These are phyloP conservation scores for Gryllus bimaculatus DNA, from an alignment of 1,140 invertebrate species.

Conservation along the genomic window DNA sequence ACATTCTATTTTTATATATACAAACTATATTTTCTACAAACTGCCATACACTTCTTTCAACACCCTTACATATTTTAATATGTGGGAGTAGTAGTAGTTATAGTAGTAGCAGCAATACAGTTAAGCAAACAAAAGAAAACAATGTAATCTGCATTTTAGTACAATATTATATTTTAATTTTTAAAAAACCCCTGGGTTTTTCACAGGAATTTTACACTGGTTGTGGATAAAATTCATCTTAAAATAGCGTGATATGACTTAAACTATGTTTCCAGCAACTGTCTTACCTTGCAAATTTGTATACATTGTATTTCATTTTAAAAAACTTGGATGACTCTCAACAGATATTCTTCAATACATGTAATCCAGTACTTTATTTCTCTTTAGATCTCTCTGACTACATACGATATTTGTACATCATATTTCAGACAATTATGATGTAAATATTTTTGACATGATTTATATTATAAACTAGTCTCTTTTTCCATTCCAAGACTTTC, in stretches of 20 bases:
- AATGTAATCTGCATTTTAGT: slow-evolving; percentile 14
- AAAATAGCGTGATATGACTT: slow-evolving; percentile 19
- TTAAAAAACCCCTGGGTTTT: slow-evolving; percentile 14
- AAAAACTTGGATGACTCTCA: neutral
- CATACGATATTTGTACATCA: neutral
- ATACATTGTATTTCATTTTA: neutral
- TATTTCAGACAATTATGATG: neutral
- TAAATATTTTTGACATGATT: too few species aligned
- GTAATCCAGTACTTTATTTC: neutral
- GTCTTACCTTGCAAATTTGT: slow-evolving; percentile 12
- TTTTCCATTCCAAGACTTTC: too few species aligned
- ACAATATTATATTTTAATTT: slow-evolving; percentile 14
- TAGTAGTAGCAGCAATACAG: slow-evolving; percentile 9
- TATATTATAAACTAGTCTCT: too few species aligned
- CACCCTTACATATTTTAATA: slow-evolving; percentile 19
- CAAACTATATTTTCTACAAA: slow-evolving; percentile 20
- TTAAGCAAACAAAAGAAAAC: slow-evolving; percentile 17
- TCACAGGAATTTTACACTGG: slow-evolving; percentile 16
- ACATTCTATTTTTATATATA: slow-evolving; percentile 17
- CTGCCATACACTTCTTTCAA: slow-evolving; percentile 16
- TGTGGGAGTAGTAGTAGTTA: slow-evolving; percentile 8
- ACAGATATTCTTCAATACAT: neutral
- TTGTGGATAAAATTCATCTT: slow-evolving; percentile 17
- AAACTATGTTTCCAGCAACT: slow-evolving; percentile 9
- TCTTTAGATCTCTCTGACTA: neutral